These are phyloP conservation scores for Plagiodera versicolora DNA, from an alignment of 2,888 invertebrate genomes.

Conservation along the genomic window DNA sequence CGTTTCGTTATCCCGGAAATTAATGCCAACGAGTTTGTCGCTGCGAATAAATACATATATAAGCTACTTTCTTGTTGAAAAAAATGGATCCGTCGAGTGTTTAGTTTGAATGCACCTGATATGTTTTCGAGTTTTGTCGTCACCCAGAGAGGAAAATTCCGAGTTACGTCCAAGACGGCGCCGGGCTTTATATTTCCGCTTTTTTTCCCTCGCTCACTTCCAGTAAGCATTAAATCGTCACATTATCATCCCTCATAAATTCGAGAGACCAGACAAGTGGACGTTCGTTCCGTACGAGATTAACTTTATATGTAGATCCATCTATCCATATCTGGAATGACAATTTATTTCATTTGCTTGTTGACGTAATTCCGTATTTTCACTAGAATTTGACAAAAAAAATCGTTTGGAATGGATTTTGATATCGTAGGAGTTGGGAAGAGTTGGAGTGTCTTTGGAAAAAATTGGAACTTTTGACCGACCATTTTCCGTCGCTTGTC, in stretches of 20 bases:
- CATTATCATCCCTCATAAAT: background rate
- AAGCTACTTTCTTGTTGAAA: background rate
- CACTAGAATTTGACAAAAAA: no score
- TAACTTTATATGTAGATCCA: background rate
- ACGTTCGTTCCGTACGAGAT: background rate
- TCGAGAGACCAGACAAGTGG: background rate
- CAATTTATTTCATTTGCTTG: background rate
- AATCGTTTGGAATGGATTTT: no score
- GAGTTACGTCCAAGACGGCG: background rate
- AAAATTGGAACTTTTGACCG: no score
- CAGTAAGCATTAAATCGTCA: background rate
- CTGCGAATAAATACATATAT: background rate
- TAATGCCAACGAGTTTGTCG: constrained; percentile 1
- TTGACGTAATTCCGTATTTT: background rate
- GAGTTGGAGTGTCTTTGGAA: no score
- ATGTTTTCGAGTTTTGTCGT: no score
- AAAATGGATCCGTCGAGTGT: no score
- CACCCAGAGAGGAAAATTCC: no score
- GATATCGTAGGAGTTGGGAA: no score
- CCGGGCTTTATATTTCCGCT: background rate
- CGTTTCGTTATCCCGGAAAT: background rate
- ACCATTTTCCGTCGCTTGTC: no score
- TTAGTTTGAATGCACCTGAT: no score
- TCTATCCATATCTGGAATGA: background rate
- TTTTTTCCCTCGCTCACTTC: background rate